Evolutionary conservation across 2,113 vertebrate species (phyloP).

Genomic region (Motacilla tschutschensis): DNA sequence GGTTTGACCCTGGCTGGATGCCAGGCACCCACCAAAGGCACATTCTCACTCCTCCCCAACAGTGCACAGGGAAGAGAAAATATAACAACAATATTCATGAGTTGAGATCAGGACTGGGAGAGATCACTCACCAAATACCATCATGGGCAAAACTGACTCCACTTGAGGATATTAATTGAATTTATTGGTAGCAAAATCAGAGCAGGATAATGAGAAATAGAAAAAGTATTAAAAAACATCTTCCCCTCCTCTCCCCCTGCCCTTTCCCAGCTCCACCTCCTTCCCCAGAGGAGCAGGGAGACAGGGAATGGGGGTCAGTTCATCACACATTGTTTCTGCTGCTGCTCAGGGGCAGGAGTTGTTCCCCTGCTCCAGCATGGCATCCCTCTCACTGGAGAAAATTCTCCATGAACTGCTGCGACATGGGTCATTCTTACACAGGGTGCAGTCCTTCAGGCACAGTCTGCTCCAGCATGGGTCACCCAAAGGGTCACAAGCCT

Average conservation of each 20-base stretch:
- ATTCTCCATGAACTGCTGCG: background rate
- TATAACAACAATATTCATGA: background rate
- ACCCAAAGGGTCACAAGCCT: background rate
- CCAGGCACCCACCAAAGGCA: background rate
- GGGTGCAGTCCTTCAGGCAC: background rate
- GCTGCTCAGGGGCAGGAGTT: background rate
- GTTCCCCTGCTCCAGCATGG: accelerated
- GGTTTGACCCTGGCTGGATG: background rate
- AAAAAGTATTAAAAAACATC: background rate
- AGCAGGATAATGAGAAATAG: background rate
- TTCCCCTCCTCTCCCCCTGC: background rate
- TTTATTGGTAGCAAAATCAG: background rate
- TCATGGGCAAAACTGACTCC: background rate
- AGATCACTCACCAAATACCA: background rate
- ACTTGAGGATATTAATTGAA: background rate
- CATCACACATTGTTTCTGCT: accelerated
- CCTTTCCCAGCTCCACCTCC: background rate
- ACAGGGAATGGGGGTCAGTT: background rate
- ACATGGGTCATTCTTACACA: accelerated
- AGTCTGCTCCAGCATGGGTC: accelerated
- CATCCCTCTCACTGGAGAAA: background rate
- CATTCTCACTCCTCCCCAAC: background rate
- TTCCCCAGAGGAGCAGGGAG: background rate
- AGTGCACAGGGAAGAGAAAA: background rate
- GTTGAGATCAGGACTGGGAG: background rate